Conservation (phyloP, 2,888 invertebrate species). For the Drosophila peninsularis region DNA sequence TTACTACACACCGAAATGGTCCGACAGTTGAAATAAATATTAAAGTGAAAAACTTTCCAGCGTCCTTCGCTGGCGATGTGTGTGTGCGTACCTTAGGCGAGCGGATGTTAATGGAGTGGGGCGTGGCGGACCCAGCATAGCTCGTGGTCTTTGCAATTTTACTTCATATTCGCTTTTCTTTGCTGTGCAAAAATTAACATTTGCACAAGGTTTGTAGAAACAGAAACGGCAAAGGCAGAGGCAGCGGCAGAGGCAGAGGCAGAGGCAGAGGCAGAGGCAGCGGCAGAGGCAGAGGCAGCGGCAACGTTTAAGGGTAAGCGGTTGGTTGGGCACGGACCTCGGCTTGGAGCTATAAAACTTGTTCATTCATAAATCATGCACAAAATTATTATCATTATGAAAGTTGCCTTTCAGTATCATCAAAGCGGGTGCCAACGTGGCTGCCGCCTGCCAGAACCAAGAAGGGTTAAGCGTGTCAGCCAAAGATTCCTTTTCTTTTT, state of each 20-base stretch:
- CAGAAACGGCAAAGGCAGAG: conserved; percentile 26
- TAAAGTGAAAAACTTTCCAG: conserved; percentile 71
- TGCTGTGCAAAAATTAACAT: conserved; percentile 69
- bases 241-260: conserved; percentile 27
- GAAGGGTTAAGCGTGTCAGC: conserved; percentile 74
- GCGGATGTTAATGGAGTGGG: conserved; percentile 41
- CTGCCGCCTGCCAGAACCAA: conserved; percentile 33
- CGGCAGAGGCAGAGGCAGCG: too few relatives aligned
- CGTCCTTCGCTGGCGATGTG: not conserved
- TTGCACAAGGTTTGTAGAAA: conserved; percentile 69
- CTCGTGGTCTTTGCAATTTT: conserved; percentile 34
- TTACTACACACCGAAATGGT: conserved; percentile 67
- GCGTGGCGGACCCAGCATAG: conserved; percentile 34
- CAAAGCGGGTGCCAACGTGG: conserved; percentile 40
- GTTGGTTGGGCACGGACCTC: conserved; percentile 18
- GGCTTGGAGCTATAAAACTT: conserved; percentile 72
- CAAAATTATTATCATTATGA: conserved; percentile 80
- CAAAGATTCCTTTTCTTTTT: conserved; percentile 38
- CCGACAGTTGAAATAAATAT: conserved; percentile 78
- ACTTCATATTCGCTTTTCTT: conserved; percentile 41
- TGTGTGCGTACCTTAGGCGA: conserved; percentile 33
- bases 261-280: too few relatives aligned
- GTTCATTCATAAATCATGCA: conserved; percentile 78
- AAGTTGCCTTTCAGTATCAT: conserved; percentile 75
- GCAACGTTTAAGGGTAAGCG: not conserved